Evolutionary conservation across 2,113 vertebrate species (phyloP).

Genomic region (Nasalis larvatus): DNA sequence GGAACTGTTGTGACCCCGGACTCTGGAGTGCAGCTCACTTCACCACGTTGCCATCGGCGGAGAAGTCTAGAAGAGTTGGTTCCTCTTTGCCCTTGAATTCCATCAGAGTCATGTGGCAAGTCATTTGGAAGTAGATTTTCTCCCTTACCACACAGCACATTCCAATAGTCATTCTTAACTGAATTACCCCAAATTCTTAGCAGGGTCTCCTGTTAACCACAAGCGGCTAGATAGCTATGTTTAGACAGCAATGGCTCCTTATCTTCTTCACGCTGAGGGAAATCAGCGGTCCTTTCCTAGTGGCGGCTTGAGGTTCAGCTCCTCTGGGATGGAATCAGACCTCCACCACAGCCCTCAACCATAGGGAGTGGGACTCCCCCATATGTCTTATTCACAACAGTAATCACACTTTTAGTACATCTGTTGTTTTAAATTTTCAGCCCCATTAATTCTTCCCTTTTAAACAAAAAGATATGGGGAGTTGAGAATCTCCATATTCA

Average conservation of each 20-base stretch:
- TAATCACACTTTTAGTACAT: conserved; percentile 57
- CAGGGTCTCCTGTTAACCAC: background rate
- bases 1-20: background rate
- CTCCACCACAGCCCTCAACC: background rate
- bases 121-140: background rate
- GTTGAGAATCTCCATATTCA: conserved; percentile 70
- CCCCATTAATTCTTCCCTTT: conserved; percentile 57
- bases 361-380: background rate
- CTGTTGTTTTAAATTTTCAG: conserved; percentile 68
- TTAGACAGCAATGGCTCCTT: conserved; percentile 63
- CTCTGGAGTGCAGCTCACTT: background rate
- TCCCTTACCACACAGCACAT: background rate
- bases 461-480: conserved; percentile 62
- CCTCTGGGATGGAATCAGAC: background rate
- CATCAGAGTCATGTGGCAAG: background rate
- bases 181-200: conserved; percentile 40
- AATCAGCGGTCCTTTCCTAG: conserved; percentile 40
- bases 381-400: background rate
- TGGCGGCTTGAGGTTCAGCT: background rate
- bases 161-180: background rate
- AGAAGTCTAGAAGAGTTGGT: background rate
- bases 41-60: background rate
- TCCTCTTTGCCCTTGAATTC: background rate
- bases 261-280: conserved; percentile 52
- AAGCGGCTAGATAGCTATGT: conserved; percentile 54